Conservation (phyloP, 1,140 invertebrate genomes). For the Coenobita brevimanus region DNA sequence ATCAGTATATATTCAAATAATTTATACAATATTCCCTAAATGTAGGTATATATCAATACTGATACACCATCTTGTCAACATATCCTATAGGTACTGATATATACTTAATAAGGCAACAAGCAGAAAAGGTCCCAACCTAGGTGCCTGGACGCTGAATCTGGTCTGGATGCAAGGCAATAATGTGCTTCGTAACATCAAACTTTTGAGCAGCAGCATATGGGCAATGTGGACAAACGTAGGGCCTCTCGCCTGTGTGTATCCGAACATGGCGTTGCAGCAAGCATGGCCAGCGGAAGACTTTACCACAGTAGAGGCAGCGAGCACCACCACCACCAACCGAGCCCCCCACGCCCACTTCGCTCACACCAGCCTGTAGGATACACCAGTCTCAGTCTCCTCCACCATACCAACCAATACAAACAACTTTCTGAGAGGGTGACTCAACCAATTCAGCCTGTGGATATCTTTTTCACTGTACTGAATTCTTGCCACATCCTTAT, state of each 20-base stretch:
- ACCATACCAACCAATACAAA: background rate
- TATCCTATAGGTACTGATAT: too few relatives aligned
- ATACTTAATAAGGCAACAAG: too few relatives aligned
- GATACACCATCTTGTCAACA: too few relatives aligned
- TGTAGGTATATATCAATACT: too few relatives aligned
- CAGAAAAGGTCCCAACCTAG: too few relatives aligned
- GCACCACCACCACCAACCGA: conserved; percentile 33
- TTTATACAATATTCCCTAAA: too few relatives aligned
- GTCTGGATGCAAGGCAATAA: conserved; percentile 59
- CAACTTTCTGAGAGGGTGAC: too few relatives aligned
- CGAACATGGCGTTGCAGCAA: conserved; percentile 66
- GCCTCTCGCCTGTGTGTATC: conserved; percentile 84
- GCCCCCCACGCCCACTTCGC: conserved; percentile 41
- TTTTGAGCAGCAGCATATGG: conserved; percentile 80
- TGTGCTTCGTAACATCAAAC: conserved; percentile 69
- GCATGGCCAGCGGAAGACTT: conserved; percentile 68
- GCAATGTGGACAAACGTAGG: conserved; percentile 92
- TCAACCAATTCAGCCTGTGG: too few relatives aligned
- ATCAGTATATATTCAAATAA: too few relatives aligned
- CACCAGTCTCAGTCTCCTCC: conserved; percentile 22
- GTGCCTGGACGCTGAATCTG: conserved; percentile 1
- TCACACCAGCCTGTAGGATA: conserved; percentile 48
- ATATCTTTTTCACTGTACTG: too few relatives aligned
- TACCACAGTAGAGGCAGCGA: conserved; percentile 61
- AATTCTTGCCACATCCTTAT: too few relatives aligned